These are phyloP conservation scores for Orycteropus afer DNA, from an alignment of 2,113 vertebrate species.

Conservation along the genomic window DNA sequence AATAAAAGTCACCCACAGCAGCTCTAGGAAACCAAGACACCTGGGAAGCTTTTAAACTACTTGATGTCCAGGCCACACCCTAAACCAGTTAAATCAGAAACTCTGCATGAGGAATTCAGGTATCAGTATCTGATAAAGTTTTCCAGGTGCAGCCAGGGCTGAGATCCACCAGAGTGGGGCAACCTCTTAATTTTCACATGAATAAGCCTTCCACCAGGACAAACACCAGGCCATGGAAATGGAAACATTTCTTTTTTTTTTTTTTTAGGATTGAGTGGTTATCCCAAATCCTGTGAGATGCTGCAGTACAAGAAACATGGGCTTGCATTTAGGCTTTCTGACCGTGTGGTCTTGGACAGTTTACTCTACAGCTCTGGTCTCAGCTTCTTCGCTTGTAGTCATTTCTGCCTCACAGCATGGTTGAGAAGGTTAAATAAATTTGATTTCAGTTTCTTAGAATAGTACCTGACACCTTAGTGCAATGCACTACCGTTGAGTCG, in stretches of 20 bases:
- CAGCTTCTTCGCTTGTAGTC: neutral
- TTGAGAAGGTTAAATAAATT: conserved; percentile 43
- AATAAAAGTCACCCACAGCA: too few relatives aligned
- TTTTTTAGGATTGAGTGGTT: neutral
- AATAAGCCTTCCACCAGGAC: neutral
- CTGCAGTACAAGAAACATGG: neutral
- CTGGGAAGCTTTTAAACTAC: neutral
- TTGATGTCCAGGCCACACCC: neutral
- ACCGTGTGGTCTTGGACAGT: neutral
- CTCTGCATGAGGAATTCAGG: neutral
- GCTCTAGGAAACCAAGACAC: neutral
- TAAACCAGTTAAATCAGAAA: conserved; percentile 25
- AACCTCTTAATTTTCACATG: neutral
- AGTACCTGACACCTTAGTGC: neutral
- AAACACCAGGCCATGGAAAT: neutral
- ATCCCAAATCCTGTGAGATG: neutral
- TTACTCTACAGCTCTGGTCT: neutral
- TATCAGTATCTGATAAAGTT: neutral
- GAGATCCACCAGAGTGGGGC: neutral
- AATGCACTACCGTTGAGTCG: too few relatives aligned
- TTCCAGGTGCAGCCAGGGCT: neutral
- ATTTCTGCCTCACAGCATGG: neutral
- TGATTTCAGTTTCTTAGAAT: neutral
- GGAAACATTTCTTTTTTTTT: neutral
- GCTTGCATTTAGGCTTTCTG: neutral